Evolutionary conservation across 2,888 invertebrate genomes (phyloP), one percentile per base, ranked within the genome.

Genomic region (Polydesmus complanatus): DNA sequence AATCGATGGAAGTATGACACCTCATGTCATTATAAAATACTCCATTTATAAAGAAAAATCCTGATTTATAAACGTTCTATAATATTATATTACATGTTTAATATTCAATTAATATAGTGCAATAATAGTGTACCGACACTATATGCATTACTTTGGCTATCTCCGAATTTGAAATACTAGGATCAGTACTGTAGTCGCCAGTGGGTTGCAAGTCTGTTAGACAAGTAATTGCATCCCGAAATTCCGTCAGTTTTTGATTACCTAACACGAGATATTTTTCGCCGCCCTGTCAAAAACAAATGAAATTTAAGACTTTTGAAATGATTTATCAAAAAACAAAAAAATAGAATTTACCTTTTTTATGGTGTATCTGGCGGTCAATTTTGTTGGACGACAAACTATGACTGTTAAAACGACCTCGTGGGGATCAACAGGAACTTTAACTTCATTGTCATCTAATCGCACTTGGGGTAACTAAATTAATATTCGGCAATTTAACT

Each of bases 1-100:
- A 85, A 70, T 89, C 85, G 48, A 77, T 73, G 63, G 81, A 79
- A 0, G 73, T 70, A 1, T 77, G 69, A 66, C 79, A 71, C 1
- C 86, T 76, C 66, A 75, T 77, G 70, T 92, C 89, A 70, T 85
- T 84, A 72, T 88, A 91, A 72, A 91, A 88, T 0, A 81, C 81
- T 64, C 82, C 80, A 65, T 86, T 82, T 60, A 92, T 86, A 69
- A 84, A 89, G 67, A 91, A 83, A 71, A 84, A 85, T 1, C 82
- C 83, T 0, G 88, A 84, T 62, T 81, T 82, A 70, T 81, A 85
- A 22, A 78, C 68, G 63, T 80, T 78, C 84, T 85, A 68, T 27
- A 73, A 73, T 54, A 60, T 49, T 54, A 58, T 8, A 37, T 37
- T 8, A 37, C 5, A 37, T 54, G 52, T 50, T 48, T 18, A 11